A percentile compares a stretch with the other conserved stretches of the same genome.
phyloP scores from a whole-genome alignment of 2,888 invertebrate genomes.

The Amblyjoppa fuscipennis region DNA sequence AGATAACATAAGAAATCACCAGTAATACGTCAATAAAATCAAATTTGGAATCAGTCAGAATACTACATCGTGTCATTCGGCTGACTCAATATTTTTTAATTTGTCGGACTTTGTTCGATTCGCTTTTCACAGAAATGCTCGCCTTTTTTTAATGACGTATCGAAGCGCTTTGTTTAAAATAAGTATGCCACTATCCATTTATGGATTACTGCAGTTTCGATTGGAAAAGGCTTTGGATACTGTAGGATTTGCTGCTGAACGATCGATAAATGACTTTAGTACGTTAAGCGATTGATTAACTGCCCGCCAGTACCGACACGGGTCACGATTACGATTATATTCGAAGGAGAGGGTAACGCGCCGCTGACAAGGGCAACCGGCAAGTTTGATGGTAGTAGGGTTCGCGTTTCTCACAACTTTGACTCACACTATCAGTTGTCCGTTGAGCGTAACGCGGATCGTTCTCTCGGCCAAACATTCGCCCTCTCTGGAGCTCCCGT shows the following conservation, averaged over 20 bases:
- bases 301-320: background rate
- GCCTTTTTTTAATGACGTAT: background rate
- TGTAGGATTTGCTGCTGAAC: background rate
- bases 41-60: no score
- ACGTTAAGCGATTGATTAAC: background rate
- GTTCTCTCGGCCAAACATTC: background rate
- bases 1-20: no score
- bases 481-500: background rate
- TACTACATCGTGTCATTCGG: no score
- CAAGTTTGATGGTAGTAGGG: background rate
- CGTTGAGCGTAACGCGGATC: constrained; percentile 11
- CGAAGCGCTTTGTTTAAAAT: background rate
- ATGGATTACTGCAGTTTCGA: background rate
- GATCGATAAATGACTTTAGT: background rate
- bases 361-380: constrained; percentile 31
- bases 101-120: background rate
- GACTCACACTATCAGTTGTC: background rate
- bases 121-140: background rate
- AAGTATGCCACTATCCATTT: background rate
- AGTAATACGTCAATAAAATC: no score
- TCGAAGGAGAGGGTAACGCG: constrained; percentile 32
- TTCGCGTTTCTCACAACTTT: background rate
- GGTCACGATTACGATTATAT: background rate
- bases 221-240: background rate
- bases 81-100: no score